Percentiles rank a stretch among this genome's conserved stretches.
phyloP scores from a whole-genome alignment of 2,113 vertebrate genomes.

The Eptesicus fuscus region DNA sequence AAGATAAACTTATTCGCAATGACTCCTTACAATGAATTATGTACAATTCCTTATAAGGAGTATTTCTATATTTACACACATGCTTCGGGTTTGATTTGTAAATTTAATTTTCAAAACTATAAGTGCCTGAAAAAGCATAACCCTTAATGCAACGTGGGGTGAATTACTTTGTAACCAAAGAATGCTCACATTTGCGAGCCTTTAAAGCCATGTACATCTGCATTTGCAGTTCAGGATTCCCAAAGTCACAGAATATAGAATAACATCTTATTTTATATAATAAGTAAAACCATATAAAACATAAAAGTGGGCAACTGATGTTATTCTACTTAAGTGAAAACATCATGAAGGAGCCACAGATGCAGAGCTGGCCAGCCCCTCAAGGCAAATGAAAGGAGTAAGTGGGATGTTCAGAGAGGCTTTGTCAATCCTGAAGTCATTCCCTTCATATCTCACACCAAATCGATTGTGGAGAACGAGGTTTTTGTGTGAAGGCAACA shows the following conservation, averaged over 20 bases:
- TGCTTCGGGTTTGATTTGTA: not conserved
- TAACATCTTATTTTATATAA: constrained; percentile 5
- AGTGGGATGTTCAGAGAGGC: not conserved
- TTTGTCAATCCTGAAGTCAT: not conserved
- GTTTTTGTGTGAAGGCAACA: not conserved
- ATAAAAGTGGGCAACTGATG: not conserved
- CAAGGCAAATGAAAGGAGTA: not conserved
- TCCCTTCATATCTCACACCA: fast-evolving
- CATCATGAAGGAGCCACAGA: not conserved
- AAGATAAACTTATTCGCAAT: not conserved
- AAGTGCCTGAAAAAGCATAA: not conserved
- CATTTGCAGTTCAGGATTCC: not conserved
- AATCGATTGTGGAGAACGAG: not conserved
- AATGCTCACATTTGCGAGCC: not conserved
- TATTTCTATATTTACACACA: not conserved
- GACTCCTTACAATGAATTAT: not conserved
- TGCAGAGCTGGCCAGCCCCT: not conserved
- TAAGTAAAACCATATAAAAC: not conserved
- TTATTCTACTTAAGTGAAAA: not conserved
- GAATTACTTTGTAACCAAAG: not conserved
- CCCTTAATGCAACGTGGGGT: not conserved
- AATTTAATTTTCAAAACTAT: not conserved
- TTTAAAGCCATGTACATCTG: not conserved
- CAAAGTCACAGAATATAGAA: not conserved
- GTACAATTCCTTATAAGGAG: not conserved